Percentiles rank a stretch among this genome's conserved stretches.
Evolutionary conservation across 2,888 invertebrate species (phyloP).

Genomic region (Sinohyriopsis cumingii): DNA sequence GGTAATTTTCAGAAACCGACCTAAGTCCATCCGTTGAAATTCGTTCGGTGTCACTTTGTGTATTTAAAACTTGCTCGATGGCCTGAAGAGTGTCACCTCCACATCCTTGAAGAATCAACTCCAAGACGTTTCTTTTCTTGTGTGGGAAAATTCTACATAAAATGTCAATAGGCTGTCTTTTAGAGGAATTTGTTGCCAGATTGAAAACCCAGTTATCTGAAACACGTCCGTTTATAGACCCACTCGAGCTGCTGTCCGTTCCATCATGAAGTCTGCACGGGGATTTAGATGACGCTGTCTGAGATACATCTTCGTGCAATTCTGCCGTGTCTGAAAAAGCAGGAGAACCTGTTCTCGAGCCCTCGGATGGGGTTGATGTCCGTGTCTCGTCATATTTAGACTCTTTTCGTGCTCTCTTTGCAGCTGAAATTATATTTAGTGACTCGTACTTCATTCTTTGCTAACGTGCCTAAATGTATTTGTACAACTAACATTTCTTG

Average conservation of each 20-base stretch:
- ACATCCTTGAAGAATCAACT: constrained; percentile 86
- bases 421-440: constrained; percentile 28
- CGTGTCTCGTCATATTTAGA: constrained; percentile 33
- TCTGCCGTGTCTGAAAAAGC: constrained; percentile 24
- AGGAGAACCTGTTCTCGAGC: constrained; percentile 30
- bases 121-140: constrained; percentile 88
- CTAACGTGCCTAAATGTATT: too few species aligned
- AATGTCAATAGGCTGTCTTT: constrained; percentile 81
- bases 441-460: too few species aligned
- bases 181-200: constrained; percentile 23
- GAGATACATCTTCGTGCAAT: constrained; percentile 7
- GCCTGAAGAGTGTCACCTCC: constrained; percentile 93
- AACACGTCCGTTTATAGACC: constrained; percentile 10
- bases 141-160: constrained; percentile 91
- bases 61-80: constrained; percentile 85
- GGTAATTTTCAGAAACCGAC: constrained; percentile 13
- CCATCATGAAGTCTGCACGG: constrained; percentile 15
- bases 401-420: constrained; percentile 41
- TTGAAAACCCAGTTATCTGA: constrained; percentile 41
- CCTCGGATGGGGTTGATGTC: constrained; percentile 37
- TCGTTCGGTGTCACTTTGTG: constrained; percentile 50
- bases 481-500: too few species aligned
- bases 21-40: constrained; percentile 10
- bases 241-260: constrained; percentile 4
- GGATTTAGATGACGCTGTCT: not conserved